Evolutionary conservation across 2,797 vertebrate genomes (phyloP), one percentile per base, ranked within the genome.

Genomic region (Limosa lapponica): DNA sequence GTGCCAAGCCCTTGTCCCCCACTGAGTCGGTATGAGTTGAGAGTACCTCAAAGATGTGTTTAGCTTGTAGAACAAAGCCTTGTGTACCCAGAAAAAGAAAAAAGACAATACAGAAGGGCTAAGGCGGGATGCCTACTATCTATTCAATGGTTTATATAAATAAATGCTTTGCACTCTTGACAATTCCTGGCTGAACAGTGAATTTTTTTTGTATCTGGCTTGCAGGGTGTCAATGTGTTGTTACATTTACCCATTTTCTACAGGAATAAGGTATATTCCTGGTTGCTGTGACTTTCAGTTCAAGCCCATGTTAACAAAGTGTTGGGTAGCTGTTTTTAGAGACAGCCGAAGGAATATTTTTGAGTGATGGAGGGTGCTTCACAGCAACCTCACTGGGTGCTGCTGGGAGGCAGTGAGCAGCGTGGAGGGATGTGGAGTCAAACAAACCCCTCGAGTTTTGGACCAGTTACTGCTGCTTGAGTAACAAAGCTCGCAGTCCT

Each of bases 361-460:
- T 72, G 22, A 15, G 19, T 34, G 44, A 13, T 39, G 51, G n/a
- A 44, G 34, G 25, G 19, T 1, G 1, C 36, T 78, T 83, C 34
- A 17, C 39, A 59, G 69, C 61, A 34, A 8, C 32, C 34, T 74
- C 15, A 4, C 24, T 0, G 3, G 22, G 67, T 17, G 41, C 55
- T 82, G 36, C 65, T 64, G 66, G 48, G 20, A 19, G 49, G 7
- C 27, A 20, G 24, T 30, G 66, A 67, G 78, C 54, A n/a, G 66
- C 22, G 2, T 6, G 23, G 74, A 27, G 46, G 48, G 51, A 32
- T 0, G 0, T 14, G 66, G 62, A 85, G n/a, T 70, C 44, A 62
- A 11, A 8, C 44, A 14, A 87, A 16, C 5, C 0, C 5, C 14
- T 28, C 1, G 0, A 39, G 64, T 49, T 71, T 23, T 58, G 75